Evolutionary conservation across 1,140 invertebrate genomes (phyloP).

Genomic region (Ceratina australensis): DNA sequence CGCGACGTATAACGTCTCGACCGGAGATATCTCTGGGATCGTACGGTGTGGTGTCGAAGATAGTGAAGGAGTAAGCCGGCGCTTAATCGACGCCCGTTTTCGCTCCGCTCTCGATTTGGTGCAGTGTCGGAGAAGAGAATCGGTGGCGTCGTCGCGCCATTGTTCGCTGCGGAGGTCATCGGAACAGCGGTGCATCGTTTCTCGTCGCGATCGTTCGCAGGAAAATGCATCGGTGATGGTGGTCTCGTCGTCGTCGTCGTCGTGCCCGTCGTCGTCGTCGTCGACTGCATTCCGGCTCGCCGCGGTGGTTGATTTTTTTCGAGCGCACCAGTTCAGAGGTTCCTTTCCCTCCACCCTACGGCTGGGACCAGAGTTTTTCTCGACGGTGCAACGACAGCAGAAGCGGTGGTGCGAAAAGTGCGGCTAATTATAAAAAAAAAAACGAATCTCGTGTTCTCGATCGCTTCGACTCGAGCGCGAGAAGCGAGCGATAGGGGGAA

Average conservation of each 20-base stretch:
- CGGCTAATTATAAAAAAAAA: too few species aligned
- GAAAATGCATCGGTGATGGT: not conserved
- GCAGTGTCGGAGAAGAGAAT: conserved; percentile 14
- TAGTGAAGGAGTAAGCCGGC: not conserved
- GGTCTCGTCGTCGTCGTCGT: not conserved
- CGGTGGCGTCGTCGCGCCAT: conserved; percentile 41
- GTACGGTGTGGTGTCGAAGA: conserved; percentile 22
- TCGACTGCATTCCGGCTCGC: not conserved
- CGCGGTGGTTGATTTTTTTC: not conserved
- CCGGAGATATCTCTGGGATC: conserved; percentile 23
- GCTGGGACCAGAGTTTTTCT: not conserved
- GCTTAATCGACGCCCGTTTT: not conserved
- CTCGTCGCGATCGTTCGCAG: conserved; percentile 18
- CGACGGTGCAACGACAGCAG: not conserved
- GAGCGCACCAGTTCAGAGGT: too few species aligned
- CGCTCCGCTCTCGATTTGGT: not conserved
- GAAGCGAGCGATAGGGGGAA: conserved; percentile 32
- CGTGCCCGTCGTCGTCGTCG: not conserved
- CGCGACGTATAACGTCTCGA: not conserved
- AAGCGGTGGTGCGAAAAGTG: not conserved
- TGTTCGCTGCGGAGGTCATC: conserved; percentile 53
- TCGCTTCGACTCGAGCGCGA: not conserved
- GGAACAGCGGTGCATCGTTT: conserved; percentile 22
- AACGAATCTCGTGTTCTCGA: too few species aligned
- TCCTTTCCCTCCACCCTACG: too few species aligned